These are phyloP conservation scores for Halcyon badia DNA, from an alignment of 2,797 vertebrate genomes.

Conservation along the genomic window DNA sequence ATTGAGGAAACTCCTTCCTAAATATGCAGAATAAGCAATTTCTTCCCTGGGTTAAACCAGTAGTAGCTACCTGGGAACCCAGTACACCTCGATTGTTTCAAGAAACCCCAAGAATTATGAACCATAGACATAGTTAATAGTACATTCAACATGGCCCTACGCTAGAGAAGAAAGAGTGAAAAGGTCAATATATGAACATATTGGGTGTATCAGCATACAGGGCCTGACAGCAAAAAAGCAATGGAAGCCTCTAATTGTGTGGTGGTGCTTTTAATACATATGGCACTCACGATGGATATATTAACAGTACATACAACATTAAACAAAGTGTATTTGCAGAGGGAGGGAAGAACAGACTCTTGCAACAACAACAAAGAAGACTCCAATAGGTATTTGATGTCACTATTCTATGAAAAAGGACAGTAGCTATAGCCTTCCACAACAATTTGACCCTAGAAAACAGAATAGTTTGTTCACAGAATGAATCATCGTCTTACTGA, in stretches of 20 bases:
- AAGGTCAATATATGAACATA: not conserved
- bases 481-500: not conserved
- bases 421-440: not conserved
- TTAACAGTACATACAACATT: not conserved
- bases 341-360: not conserved
- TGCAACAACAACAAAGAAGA: not conserved
- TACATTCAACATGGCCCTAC: not conserved
- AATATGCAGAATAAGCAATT: not conserved
- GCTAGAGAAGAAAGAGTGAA: not conserved
- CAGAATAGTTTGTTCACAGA: not conserved
- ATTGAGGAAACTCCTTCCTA: not conserved
- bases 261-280: not conserved
- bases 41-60: not conserved
- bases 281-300: not conserved
- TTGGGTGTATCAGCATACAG: not conserved
- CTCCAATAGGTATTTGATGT: not conserved
- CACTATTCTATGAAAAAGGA: not conserved
- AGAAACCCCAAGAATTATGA: not conserved
- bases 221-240: not conserved
- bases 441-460: not conserved
- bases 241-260: not conserved
- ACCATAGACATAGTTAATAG: not conserved
- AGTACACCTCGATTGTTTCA: accelerated
- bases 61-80: not conserved
- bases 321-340: not conserved